Base-by-base conservation (phyloP, 2,113 vertebrate species). In the Apistogramma diplotaenia region DNA sequence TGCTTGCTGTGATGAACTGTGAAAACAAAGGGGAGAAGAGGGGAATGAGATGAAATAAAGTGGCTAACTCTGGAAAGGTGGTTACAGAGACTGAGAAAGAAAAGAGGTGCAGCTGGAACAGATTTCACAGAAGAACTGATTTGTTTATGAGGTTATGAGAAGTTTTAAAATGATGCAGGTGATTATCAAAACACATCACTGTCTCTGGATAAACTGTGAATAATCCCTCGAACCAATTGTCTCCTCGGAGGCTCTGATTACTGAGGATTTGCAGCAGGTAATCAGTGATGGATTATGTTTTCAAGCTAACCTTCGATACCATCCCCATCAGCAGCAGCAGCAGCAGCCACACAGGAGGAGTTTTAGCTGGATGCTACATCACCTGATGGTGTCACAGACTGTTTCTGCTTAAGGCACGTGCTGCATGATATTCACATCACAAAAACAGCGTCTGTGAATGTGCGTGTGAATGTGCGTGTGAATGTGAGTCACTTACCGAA, bases 201-300 rank as follows among this genome's bases (percentile, higher is more conserved):
- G 54, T 61, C 73, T 15, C 46, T 19, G 35, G 54, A 85, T 70
- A 27, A 62, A 82, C 70, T 51, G 55, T 29, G 40, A 55, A 3
- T 86, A 86, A 82, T 88, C 82, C 76, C 57, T 8, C 3, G 11
- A 79, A 85, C 49, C 82, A 79, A 61, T 37, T 46, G 37, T 19
- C 58, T 76, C 62, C 58, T 33, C 37, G 2, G 49, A 72, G n/a
- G 19, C n/a, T 46, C 43, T 71, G 82, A 83, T 89, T 83, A 79
- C 49, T 46, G 78, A 29, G 87, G 83, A 89, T 89, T 89, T 89
- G 57, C 54, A 54, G 75, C 82, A 85, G 85, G 86, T 85, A 88
- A 78, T 90, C 78, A 90, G 55, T 11, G 31, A 72, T 23, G 76
- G 87, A 90, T 89, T 90, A 85, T 79, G 79, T 56, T 83, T 76